Conservation (phyloP, 1,140 invertebrate genomes). For the Mylabris phalerata region DNA sequence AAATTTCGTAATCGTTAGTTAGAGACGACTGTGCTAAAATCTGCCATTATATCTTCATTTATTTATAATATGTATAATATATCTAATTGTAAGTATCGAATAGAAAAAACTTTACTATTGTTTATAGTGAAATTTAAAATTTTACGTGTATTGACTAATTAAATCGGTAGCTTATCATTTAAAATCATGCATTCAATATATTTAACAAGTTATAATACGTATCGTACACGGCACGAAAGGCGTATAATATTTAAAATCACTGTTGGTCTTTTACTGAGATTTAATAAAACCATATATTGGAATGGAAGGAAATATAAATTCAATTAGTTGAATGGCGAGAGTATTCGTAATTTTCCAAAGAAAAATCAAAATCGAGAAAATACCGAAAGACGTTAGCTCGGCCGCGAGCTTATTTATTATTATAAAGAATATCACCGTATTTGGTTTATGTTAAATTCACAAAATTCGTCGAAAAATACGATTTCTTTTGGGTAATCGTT, state of each 20-base stretch:
- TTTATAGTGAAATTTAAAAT: not conserved
- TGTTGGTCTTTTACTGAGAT: conserved; percentile 18
- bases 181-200: conserved; percentile 20
- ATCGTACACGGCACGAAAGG: conserved; percentile 23
- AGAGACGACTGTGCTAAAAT: too few relatives aligned
- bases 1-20: too few relatives aligned
- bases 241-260: conserved; percentile 15
- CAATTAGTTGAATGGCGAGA: too few relatives aligned
- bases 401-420: not conserved
- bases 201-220: conserved; percentile 18
- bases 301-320: too few relatives aligned
- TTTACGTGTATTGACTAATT: conserved; percentile 1
- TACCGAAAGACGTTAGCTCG: too few relatives aligned
- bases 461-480: conserved; percentile 30
- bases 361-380: too few relatives aligned
- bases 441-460: conserved; percentile 25
- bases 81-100: too few relatives aligned
- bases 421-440: conserved; percentile 26
- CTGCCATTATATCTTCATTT: too few relatives aligned
- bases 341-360: too few relatives aligned
- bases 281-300: conserved; percentile 4
- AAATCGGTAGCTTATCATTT: conserved; percentile 5
- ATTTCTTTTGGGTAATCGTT: not conserved
- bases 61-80: too few relatives aligned
- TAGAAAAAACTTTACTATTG: not conserved